Conservation (phyloP, 2,888 invertebrate genomes). For the Drosophila leonis region DNA sequence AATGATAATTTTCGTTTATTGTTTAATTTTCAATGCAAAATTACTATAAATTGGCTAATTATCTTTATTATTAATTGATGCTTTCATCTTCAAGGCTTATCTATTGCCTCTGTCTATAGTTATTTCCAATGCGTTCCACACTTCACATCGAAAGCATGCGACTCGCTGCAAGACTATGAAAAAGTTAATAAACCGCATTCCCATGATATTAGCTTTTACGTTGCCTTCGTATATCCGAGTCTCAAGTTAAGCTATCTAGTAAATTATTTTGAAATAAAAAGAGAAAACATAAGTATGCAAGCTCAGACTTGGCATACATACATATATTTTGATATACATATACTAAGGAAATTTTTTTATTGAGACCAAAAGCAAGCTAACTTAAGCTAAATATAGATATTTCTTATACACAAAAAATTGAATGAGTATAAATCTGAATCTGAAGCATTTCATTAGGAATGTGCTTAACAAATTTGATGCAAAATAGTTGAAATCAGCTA, state of each 20-base stretch:
- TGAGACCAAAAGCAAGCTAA: neutral
- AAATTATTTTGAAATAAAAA: conserved; percentile 8
- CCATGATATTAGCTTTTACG: conserved; percentile 13
- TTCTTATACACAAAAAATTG: neutral
- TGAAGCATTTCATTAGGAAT: neutral
- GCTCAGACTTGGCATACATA: neutral
- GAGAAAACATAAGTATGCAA: neutral
- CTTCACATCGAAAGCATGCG: neutral
- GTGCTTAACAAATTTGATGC: neutral
- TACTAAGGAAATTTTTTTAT: neutral
- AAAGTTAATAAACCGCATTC: conserved; percentile 30
- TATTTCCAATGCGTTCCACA: neutral
- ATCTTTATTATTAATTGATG: too few relatives aligned
- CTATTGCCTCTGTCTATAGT: too few relatives aligned
- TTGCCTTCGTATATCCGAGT: neutral
- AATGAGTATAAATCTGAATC: too few relatives aligned
- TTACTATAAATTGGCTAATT: too few relatives aligned
- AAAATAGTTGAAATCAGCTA: neutral
- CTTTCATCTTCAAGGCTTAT: too few relatives aligned
- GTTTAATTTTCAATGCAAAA: too few relatives aligned
- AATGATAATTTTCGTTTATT: neutral
- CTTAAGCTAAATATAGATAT: neutral
- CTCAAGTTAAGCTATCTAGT: conserved; percentile 12
- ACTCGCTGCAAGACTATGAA: conserved; percentile 7
- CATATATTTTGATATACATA: neutral